Evolutionary conservation across 2,797 vertebrate species (phyloP).

Genomic region (Onychomys torridus): DNA sequence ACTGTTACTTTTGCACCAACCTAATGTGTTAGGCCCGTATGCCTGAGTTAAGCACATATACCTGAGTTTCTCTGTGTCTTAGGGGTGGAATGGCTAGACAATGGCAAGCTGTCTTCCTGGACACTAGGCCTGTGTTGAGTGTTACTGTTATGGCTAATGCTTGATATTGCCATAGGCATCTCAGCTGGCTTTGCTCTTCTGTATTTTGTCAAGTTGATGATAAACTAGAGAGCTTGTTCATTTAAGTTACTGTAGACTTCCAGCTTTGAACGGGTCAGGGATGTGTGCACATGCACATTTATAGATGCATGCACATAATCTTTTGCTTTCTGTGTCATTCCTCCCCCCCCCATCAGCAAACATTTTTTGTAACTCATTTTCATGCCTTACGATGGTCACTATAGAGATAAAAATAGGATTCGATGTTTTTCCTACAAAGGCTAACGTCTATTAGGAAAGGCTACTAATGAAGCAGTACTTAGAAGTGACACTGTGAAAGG

Average conservation of each 20-base stretch:
- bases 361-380: neutral
- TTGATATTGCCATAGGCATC: neutral
- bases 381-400: neutral
- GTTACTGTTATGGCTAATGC: neutral
- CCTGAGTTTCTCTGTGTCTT: neutral
- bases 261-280: neutral
- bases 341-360: neutral
- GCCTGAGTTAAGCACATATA: neutral
- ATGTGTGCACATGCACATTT: no score
- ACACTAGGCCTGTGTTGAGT: neutral
- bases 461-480: neutral
- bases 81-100: neutral
- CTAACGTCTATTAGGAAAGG: neutral
- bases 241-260: neutral
- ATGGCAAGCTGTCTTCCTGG: neutral
- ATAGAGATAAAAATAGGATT: neutral
- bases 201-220: neutral
- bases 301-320: neutral
- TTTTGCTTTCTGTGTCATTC: neutral
- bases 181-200: neutral
- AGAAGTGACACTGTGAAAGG: neutral
- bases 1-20: neutral
- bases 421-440: neutral
- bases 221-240: neutral
- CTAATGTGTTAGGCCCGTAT: neutral